These are phyloP conservation scores for Natrix natrix DNA, from an alignment of 2,797 vertebrate genomes.

Conservation along the genomic window DNA sequence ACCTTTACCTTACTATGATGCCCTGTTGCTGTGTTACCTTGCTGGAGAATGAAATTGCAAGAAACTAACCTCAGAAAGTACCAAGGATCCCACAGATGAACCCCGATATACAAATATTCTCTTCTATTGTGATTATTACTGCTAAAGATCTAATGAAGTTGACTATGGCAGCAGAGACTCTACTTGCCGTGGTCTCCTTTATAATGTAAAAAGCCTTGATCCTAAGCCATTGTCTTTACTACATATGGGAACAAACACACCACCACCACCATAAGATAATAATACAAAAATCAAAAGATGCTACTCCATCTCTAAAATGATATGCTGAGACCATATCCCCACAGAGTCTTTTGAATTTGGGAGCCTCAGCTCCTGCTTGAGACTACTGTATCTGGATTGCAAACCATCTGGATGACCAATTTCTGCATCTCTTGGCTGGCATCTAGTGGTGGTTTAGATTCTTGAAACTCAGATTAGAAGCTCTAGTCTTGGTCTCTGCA, in stretches of 20 bases:
- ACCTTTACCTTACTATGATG: background rate
- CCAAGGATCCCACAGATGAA: background rate
- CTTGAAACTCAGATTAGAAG: background rate
- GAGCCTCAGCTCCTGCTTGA: background rate
- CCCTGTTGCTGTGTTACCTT: background rate
- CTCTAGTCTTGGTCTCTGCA: background rate
- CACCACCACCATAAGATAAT: background rate
- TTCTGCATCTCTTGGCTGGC: background rate
- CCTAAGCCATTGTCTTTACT: background rate
- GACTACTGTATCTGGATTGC: background rate
- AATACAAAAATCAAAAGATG: background rate
- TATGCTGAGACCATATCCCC: background rate
- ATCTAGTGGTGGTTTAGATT: background rate
- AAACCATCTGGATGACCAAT: background rate
- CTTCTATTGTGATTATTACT: background rate
- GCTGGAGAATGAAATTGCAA: background rate
- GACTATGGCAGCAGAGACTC: background rate
- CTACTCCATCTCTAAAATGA: background rate
- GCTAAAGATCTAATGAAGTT: background rate
- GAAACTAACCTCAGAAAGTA: background rate
- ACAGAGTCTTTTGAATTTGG: background rate
- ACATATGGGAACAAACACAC: background rate
- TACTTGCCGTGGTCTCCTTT: background rate
- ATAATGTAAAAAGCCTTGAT: background rate
- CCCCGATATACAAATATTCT: background rate